Evolutionary conservation across 2,888 invertebrate species (phyloP), one percentile per base, ranked within the genome.

Genomic region (Dryocosmus kuriphilus): DNA sequence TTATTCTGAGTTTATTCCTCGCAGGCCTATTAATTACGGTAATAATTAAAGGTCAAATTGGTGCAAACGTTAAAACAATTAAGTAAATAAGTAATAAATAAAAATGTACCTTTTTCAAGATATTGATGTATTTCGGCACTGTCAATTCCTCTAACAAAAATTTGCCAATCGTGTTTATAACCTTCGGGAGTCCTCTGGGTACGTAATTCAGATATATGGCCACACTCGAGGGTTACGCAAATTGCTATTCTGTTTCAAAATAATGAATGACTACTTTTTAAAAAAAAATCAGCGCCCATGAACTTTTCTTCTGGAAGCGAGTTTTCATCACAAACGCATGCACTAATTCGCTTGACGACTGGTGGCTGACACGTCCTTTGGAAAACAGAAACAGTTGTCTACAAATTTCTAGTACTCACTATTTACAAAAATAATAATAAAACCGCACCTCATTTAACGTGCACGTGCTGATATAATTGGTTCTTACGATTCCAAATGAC

Each of bases 141-240:
- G 89, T 98, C 97, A 84, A 95, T 94, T 76, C 98, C 98, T 88
- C 96, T 94, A 30, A 99, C 97, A 93, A 96, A 98, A 76, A 99
- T 95, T 92, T 97, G 97, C 99, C 99, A 99, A 92, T 99, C 98
- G 93, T 99, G 99, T 85, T 98, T 99, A 91, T 97, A 98, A 67
- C 98, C 98, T 91, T 98, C 97, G 30, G 95, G 94, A 19, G 98
- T 97, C 86, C 95, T 94, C 90, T 96, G 96, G 76, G 95, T 94
- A 88, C 96, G 95, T 85, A 97, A 91, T 81, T 95, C 94, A 84
- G 98, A 97, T 92, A 95, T 95, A 92, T 99, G 98, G 84, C 98
- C 98, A 91, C 98, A 96, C 93, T 98, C 98, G 89, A 98, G 95
- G 91, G 95, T 95, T 86, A 98, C 96, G 90, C 95, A 95, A 84